These are phyloP conservation scores for Glossosoma conforme DNA, from an alignment of 1,140 invertebrate species.

Conservation along the genomic window DNA sequence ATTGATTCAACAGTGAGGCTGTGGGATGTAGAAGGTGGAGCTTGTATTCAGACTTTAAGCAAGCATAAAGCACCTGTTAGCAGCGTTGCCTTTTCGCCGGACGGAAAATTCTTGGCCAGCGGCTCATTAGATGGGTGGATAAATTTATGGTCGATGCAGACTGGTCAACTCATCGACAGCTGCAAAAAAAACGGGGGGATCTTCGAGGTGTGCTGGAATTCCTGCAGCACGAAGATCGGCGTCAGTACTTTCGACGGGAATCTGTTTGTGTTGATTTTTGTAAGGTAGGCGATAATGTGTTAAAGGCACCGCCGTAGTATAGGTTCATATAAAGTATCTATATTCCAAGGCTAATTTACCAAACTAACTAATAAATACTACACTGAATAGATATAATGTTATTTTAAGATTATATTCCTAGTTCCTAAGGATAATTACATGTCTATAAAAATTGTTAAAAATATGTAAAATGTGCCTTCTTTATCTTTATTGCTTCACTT, in stretches of 20 bases:
- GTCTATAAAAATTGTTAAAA: no score
- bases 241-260: constrained; percentile 98
- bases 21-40: constrained; percentile 97
- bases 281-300: no score
- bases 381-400: no score
- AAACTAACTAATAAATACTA: no score
- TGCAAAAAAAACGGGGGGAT: constrained; percentile 98
- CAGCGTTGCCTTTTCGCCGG: constrained; percentile 88
- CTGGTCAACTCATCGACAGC: constrained; percentile 91
- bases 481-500: no score
- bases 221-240: constrained; percentile 95
- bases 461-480: no score
- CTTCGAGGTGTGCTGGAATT: constrained; percentile 99
- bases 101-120: constrained; percentile 95
- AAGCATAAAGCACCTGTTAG: constrained; percentile 97
- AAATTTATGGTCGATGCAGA: constrained; percentile 98
- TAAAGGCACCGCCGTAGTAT: no score
- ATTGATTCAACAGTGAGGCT: constrained; percentile 96
- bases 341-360: no score
- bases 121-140: constrained; percentile 99
- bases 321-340: no score
- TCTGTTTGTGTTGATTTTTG: constrained; percentile 81
- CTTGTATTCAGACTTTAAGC: constrained; percentile 91
- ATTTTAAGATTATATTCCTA: no score
- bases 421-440: no score